Percentiles rank a stretch among this genome's conserved stretches.
phyloP scores from a whole-genome alignment of 1,140 invertebrate genomes.

The Diabrotica virgifera region DNA sequence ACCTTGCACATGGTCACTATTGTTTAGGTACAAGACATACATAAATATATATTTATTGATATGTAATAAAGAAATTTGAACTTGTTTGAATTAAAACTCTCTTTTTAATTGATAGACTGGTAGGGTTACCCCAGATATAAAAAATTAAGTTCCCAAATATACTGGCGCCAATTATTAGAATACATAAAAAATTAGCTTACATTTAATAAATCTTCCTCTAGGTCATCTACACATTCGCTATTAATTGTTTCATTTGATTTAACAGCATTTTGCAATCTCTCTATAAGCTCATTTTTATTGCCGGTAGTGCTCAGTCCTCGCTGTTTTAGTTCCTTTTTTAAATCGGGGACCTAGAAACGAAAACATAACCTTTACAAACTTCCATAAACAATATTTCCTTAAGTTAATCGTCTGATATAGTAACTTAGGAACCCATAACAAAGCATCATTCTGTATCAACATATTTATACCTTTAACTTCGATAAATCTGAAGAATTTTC shows the following conservation, averaged over 20 bases:
- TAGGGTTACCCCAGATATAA: constrained; percentile 8
- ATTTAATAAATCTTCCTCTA: constrained; percentile 55
- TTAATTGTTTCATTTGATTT: constrained; percentile 51
- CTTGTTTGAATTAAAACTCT: too few relatives aligned
- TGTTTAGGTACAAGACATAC: too few relatives aligned
- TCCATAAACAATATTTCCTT: constrained; percentile 11
- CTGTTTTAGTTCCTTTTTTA: constrained; percentile 75
- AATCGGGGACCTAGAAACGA: constrained; percentile 64
- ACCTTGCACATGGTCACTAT: too few relatives aligned
- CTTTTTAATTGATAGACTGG: too few relatives aligned
- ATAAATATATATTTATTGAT: too few relatives aligned
- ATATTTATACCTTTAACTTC: constrained; percentile 37
- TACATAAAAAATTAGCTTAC: constrained; percentile 29
- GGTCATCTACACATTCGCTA: constrained; percentile 52
- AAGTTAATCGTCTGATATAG: neutral
- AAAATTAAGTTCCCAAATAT: neutral
- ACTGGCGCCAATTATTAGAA: too few relatives aligned
- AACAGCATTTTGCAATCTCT: constrained; percentile 67
- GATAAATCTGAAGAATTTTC: constrained; percentile 30
- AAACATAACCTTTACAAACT: constrained; percentile 27
- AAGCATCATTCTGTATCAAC: neutral
- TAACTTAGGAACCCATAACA: neutral
- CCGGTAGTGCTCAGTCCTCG: constrained; percentile 70
- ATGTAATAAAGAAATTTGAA: too few relatives aligned
- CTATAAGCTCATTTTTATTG: constrained; percentile 77